Evolutionary conservation across 2,113 vertebrate species (phyloP).

Genomic region (Petrocephalus zakoni): DNA sequence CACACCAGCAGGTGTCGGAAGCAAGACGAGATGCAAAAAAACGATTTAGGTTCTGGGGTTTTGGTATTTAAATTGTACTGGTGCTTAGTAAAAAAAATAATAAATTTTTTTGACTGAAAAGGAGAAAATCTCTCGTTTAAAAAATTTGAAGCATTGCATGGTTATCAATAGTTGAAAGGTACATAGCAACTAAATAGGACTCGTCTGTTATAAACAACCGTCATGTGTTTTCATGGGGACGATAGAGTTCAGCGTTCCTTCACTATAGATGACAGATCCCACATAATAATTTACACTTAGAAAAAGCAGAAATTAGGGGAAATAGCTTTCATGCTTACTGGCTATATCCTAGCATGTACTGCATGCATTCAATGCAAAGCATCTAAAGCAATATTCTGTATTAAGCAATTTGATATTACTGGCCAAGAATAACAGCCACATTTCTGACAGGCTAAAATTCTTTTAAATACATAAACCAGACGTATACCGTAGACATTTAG

Average conservation of each 20-base stretch:
- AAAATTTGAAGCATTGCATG: not conserved
- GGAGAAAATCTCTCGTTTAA: not conserved
- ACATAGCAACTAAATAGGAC: constrained; percentile 13
- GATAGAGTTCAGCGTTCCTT: not conserved
- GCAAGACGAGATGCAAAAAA: constrained; percentile 58
- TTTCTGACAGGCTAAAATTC: not conserved
- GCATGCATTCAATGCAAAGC: not conserved
- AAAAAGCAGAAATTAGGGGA: not conserved
- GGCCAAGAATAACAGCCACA: not conserved
- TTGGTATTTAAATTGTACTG: not conserved
- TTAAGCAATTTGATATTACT: not conserved
- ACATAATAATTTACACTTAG: not conserved
- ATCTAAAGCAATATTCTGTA: not conserved
- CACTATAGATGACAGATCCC: not conserved
- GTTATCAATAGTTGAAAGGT: constrained; percentile 8
- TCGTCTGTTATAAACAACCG: not conserved
- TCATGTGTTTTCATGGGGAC: not conserved
- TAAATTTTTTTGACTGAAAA: not conserved
- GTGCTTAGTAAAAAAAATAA: not conserved
- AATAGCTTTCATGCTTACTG: not conserved
- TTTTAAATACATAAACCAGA: not conserved
- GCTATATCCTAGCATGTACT: not conserved
- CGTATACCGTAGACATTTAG: not conserved
- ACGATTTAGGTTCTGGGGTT: constrained; percentile 11
- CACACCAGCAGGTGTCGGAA: constrained; percentile 45